Evolutionary conservation across 2,797 vertebrate genomes (phyloP).

Genomic region (Anguilla pacifica): DNA sequence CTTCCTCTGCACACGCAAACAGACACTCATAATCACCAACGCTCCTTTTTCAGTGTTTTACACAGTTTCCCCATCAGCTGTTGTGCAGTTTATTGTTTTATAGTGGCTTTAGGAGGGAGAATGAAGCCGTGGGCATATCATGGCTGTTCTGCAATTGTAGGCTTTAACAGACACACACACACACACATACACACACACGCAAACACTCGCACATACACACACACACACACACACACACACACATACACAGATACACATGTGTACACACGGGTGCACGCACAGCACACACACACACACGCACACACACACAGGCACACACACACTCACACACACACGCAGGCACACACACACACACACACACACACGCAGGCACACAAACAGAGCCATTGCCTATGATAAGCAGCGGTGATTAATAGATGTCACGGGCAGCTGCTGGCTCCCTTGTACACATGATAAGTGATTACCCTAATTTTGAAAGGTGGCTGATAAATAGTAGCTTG

Average conservation of each 20-base stretch:
- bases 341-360: constrained; percentile 19
- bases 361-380: constrained; percentile 41
- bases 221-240: constrained; percentile 31
- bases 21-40: background rate
- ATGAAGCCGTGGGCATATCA: background rate
- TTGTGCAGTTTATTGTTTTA: background rate
- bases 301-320: constrained; percentile 8
- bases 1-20: background rate
- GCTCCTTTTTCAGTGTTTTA: background rate
- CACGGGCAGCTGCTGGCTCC: constrained; percentile 81
- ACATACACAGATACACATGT: constrained; percentile 50
- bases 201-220: background rate
- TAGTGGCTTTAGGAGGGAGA: background rate
- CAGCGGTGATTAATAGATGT: constrained; percentile 85
- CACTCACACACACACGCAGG: constrained; percentile 38
- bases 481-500: constrained; percentile 74
- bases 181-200: constrained; percentile 10
- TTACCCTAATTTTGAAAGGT: constrained; percentile 88
- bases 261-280: background rate
- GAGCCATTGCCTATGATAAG: constrained; percentile 66
- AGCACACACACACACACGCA: constrained; percentile 8
- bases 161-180: constrained; percentile 21
- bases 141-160: background rate
- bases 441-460: constrained; percentile 90
- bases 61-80: background rate